phyloP scores from a whole-genome alignment of 2,797 vertebrate species.

The Anisognathus igniventris region DNA sequence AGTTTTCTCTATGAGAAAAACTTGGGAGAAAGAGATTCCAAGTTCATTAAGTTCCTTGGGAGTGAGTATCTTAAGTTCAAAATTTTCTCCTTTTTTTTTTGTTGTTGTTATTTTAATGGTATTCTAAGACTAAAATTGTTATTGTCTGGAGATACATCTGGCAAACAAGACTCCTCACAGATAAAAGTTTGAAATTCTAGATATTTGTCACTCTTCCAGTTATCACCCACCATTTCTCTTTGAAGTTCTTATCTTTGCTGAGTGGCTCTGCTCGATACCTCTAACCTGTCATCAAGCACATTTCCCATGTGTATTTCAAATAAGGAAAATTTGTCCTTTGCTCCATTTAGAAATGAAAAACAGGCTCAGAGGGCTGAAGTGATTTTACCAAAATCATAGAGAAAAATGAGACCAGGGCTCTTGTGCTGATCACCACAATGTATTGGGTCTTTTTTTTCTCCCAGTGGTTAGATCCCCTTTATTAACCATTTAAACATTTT shows the following conservation, averaged over 20 bases:
- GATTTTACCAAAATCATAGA: neutral
- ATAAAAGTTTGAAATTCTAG: neutral
- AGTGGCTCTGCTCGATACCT: neutral
- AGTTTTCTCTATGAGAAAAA: neutral
- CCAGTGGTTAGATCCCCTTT: neutral
- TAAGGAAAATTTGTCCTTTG: neutral
- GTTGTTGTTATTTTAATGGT: neutral
- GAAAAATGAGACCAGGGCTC: neutral
- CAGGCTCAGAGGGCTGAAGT: neutral
- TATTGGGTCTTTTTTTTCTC: rapidly evolving
- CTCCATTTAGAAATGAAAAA: neutral
- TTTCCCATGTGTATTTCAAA: neutral
- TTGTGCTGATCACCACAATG: neutral
- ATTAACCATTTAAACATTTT: neutral
- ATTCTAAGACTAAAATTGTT: neutral
- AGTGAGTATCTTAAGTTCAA: neutral
- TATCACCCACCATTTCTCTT: neutral
- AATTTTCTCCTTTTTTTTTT: neutral
- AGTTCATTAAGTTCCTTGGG: neutral
- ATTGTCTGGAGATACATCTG: neutral
- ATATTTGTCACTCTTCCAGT: neutral
- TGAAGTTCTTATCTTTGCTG: neutral
- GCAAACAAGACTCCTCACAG: neutral
- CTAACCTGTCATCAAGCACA: neutral
- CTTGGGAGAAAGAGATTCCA: neutral